A percentile compares a stretch with the other conserved stretches of the same genome.
Conservation (phyloP, 2,888 invertebrate genomes). For the Apotomis betuletana region DNA sequence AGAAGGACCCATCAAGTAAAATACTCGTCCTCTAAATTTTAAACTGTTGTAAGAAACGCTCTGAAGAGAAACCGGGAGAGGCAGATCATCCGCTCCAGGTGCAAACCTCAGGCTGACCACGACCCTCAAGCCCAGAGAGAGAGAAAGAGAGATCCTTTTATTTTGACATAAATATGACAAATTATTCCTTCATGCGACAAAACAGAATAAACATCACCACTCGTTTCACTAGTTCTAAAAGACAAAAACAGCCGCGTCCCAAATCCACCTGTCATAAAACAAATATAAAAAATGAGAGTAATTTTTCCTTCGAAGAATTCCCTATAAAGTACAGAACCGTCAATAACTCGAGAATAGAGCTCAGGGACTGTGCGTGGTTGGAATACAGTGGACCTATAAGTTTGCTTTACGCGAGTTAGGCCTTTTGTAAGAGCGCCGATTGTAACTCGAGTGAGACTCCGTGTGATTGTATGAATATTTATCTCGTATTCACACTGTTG, state of each 20-base stretch:
- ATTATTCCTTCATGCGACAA: too few species aligned
- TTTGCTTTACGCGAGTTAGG: constrained; percentile 18
- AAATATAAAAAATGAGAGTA: constrained; percentile 38
- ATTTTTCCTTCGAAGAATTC: constrained; percentile 28
- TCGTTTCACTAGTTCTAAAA: neutral
- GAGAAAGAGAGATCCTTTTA: neutral
- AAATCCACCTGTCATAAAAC: constrained; percentile 37
- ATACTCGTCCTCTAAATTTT: too few species aligned
- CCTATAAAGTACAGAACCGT: constrained; percentile 33
- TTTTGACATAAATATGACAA: too few species aligned
- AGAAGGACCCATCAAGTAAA: too few species aligned
- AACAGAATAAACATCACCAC: neutral
- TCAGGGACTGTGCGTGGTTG: constrained; percentile 37
- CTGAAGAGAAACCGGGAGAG: too few species aligned
- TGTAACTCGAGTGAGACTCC: constrained; percentile 18
- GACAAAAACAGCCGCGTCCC: neutral
- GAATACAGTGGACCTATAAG: constrained; percentile 33
- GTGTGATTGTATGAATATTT: constrained; percentile 23
- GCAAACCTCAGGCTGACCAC: too few species aligned
- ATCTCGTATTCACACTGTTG: constrained; percentile 13
- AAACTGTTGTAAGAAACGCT: too few species aligned
- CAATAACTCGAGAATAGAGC: constrained; percentile 39
- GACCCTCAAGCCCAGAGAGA: too few species aligned
- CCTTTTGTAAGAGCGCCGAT: constrained; percentile 7
- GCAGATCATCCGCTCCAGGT: too few species aligned